These are phyloP conservation scores for Corapipo altera DNA, from an alignment of 2,113 vertebrate genomes.

Conservation along the genomic window DNA sequence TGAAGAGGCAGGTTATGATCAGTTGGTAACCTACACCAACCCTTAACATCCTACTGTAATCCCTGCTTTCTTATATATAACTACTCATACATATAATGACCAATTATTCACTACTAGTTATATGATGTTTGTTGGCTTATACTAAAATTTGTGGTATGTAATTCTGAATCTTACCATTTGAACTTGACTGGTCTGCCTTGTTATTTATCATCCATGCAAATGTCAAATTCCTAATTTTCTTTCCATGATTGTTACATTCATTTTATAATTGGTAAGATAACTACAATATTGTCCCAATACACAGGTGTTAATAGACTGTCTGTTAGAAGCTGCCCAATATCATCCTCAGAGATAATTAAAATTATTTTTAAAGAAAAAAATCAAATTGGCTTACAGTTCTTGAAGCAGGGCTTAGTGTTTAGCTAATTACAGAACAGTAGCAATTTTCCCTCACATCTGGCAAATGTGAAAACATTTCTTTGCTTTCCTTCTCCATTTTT, in stretches of 20 bases:
- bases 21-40: background rate
- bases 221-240: background rate
- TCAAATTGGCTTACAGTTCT: background rate
- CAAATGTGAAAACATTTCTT: background rate
- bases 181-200: background rate
- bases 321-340: background rate
- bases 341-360: background rate
- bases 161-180: background rate
- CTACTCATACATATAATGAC: background rate
- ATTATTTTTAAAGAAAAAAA: background rate
- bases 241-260: background rate
- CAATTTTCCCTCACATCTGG: background rate
- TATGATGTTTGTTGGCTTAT: rapidly evolving
- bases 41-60: background rate
- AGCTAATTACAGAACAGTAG: background rate
- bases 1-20: background rate
- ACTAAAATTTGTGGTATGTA: background rate
- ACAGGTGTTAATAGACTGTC: background rate
- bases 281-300: background rate
- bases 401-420: background rate
- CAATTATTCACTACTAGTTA: background rate
- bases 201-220: background rate
- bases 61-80: background rate
- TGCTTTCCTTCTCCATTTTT: background rate
- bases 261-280: background rate